These are phyloP conservation scores for Tichodroma muraria DNA, from an alignment of 2,113 vertebrate genomes.

Conservation along the genomic window DNA sequence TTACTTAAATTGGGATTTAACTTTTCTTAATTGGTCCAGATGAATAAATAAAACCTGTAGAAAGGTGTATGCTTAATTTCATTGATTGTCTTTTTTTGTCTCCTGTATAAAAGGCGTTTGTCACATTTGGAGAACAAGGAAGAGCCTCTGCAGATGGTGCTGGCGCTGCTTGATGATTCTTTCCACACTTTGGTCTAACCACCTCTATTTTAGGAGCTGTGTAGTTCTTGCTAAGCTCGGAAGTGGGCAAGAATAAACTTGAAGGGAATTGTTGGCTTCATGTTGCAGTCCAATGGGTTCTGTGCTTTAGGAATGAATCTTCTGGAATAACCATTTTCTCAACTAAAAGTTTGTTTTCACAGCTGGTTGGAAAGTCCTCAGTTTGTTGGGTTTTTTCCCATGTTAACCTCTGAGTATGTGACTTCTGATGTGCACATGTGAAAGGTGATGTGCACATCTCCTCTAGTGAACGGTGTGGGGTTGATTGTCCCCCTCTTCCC, in stretches of 20 bases:
- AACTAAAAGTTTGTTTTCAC: neutral
- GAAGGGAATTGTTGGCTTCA: neutral
- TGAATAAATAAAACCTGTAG: neutral
- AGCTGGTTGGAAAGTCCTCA: neutral
- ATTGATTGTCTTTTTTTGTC: neutral
- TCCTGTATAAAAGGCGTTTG: neutral
- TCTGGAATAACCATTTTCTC: neutral
- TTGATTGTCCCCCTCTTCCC: neutral
- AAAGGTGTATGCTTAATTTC: neutral
- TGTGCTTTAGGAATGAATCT: neutral
- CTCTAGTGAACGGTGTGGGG: neutral
- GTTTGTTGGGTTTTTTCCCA: neutral
- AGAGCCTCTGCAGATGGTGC: neutral
- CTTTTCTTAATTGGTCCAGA: neutral
- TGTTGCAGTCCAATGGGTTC: neutral
- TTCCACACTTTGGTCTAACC: neutral
- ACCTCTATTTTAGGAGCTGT: neutral
- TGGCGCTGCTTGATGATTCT: neutral
- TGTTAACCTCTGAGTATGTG: neutral
- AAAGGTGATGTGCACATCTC: neutral
- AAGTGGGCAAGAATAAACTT: neutral
- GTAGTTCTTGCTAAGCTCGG: neutral
- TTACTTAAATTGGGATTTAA: neutral
- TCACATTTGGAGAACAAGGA: neutral
- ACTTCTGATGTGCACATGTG: fast-evolving